Base-by-base conservation (phyloP, 2,888 invertebrate species). In the Drosophila mimetica region DNA sequence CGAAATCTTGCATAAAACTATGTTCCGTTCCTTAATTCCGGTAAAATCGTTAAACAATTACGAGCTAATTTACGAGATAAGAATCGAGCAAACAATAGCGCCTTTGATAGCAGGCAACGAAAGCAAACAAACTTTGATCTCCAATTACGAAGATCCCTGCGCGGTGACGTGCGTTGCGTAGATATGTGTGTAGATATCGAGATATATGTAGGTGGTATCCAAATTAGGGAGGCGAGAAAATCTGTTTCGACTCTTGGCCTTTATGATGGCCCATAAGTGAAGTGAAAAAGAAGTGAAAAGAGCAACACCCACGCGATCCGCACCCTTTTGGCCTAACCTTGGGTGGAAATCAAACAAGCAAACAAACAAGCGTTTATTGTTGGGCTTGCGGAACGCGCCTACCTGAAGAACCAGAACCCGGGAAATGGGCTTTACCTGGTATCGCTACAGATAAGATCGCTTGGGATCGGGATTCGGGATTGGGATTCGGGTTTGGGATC, bases 261-360 rank as follows among this genome's bases (percentile, higher is more conserved):
- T 58, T 61, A 58, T 46, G 60, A 61, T 57, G 11, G n/a, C n/a
- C 13, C 46, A 44, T 28, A 37, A 46, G 36, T 36, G 16, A 6
- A 6, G 25, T 25, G 25, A 25, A 7, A 25, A 25, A 25, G 25
- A 25, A 25, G 25, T 25, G 25, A 32, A 5, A 41, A 25, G 7
- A 41, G 8, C 16, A 32, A 39, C 8, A 47, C 25, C 51, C 50
- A 57, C 37, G 39, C 39, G 41, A 46, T 51, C 42, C 63, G 36
- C 63, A 63, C 50, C 63, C 63, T 61, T 64, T 64, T 50, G 63
- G 63, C 63, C 63, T 36, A 64, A 64, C 64, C 64, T 64, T 64
- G 64, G 52, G 16, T 22, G 63, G 22, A n/a, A 63, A 64, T 30
- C 34, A 50, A 28, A 42, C 50, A 61, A 51, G 61, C 20, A 50